These are phyloP conservation scores for Agriopis leucophaearia DNA, from an alignment of 2,888 invertebrate genomes.

Conservation along the genomic window DNA sequence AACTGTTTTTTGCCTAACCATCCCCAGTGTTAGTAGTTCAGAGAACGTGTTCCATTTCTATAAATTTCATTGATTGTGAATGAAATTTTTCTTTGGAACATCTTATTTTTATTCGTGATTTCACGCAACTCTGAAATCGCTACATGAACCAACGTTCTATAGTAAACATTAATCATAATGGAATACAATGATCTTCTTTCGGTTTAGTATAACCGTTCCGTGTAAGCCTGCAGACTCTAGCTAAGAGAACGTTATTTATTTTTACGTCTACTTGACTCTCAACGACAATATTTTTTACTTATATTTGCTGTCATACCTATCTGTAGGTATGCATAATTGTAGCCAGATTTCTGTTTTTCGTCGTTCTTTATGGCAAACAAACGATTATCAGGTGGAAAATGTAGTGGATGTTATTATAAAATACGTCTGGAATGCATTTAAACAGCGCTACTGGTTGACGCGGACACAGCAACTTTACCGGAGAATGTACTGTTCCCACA, in stretches of 20 bases:
- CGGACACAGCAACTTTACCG: conserved; percentile 52
- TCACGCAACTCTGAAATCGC: no score
- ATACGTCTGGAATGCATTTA: conserved; percentile 48
- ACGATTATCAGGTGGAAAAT: conserved; percentile 17
- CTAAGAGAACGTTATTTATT: conserved; percentile 64
- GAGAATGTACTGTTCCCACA: conserved; percentile 51
- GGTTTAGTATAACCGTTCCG: no score
- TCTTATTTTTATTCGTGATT: no score
- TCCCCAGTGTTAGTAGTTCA: no score
- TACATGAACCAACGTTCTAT: no score
- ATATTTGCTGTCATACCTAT: conserved; percentile 47
- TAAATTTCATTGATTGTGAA: no score
- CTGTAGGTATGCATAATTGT: conserved; percentile 45
- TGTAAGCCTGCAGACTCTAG: no score
- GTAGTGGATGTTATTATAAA: conserved; percentile 11
- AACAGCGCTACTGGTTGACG: conserved; percentile 47
- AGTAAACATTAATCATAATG: no score
- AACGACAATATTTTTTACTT: conserved; percentile 63
- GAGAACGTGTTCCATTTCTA: no score
- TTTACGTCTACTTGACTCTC: conserved; percentile 64
- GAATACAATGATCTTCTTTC: no score
- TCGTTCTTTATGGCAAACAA: background rate
- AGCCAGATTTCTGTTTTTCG: background rate
- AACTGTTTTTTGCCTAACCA: no score
- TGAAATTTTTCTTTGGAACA: no score